A percentile compares a stretch with the other conserved stretches of the same genome.
phyloP scores from a whole-genome alignment of 2,888 invertebrate species.

The Zonitis immaculata region DNA sequence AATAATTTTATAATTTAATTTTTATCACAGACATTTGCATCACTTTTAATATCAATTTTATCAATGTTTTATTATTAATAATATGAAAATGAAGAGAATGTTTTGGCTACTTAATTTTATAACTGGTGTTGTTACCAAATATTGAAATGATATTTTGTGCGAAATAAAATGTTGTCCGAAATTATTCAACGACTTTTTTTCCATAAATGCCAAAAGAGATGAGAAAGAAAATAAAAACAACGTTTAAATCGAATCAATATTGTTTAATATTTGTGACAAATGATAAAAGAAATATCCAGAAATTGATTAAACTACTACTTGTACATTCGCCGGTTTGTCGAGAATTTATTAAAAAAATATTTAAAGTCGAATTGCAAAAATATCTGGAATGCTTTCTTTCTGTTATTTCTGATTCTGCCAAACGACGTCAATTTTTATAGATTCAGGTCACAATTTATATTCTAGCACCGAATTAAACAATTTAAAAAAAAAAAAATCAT shows the following conservation, averaged over 20 bases:
- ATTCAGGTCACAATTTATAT: not conserved
- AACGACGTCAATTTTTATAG: not conserved
- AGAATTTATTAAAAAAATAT: not conserved
- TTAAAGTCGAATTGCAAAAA: not conserved
- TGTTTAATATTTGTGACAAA: not conserved
- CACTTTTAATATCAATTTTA: not conserved
- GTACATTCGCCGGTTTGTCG: not conserved
- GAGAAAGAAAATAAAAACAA: not conserved
- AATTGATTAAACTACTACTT: not conserved
- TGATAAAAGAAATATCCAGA: not conserved
- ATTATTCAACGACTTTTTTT: not conserved
- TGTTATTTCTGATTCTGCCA: not conserved
- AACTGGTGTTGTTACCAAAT: conserved; percentile 9
- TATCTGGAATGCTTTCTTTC: not conserved
- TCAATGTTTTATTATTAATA: not conserved
- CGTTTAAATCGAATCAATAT: not conserved
- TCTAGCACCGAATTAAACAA: not conserved
- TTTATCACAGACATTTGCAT: not conserved
- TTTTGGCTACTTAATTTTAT: not conserved
- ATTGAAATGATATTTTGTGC: conserved; percentile 3
- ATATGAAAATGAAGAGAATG: not conserved
- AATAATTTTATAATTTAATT: not conserved
- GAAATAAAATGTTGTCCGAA: conserved; percentile 11
- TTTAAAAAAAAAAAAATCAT: not conserved
- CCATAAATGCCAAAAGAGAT: not conserved